Conservation (phyloP, 1,140 invertebrate species). For the Riptortus pedestris region DNA sequence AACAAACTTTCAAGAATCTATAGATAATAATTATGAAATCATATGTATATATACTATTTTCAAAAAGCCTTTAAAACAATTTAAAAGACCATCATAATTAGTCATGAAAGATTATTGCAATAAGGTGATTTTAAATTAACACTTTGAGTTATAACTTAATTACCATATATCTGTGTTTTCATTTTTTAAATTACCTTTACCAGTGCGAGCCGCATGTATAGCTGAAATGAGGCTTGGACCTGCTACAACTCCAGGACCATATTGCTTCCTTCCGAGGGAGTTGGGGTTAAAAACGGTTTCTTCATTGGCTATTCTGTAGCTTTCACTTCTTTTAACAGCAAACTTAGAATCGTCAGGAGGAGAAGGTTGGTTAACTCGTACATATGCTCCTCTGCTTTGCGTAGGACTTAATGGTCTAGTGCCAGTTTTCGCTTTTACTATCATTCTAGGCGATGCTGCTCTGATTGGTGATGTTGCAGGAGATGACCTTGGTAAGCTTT, state of each 20-base stretch:
- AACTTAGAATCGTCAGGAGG: slow-evolving; percentile 37
- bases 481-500: slow-evolving; percentile 18
- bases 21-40: too few relatives aligned
- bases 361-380: slow-evolving; percentile 30
- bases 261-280: slow-evolving; percentile 30
- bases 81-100: too few relatives aligned
- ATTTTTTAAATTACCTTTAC: slow-evolving; percentile 42
- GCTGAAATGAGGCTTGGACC: slow-evolving; percentile 31
- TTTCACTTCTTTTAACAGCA: slow-evolving; percentile 65
- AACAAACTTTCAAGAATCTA: too few relatives aligned
- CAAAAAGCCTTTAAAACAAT: too few relatives aligned
- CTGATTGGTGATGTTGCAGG: slow-evolving; percentile 21
- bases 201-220: slow-evolving; percentile 38
- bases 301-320: slow-evolving; percentile 69
- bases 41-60: too few relatives aligned
- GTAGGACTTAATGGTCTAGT: slow-evolving; percentile 25
- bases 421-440: slow-evolving; percentile 29
- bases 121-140: too few relatives aligned
- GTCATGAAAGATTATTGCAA: too few relatives aligned
- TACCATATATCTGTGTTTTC: slow-evolving; percentile 68
- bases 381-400: slow-evolving; percentile 31
- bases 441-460: slow-evolving; percentile 28
- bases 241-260: slow-evolving; percentile 30
- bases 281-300: slow-evolving; percentile 31
- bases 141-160: too few relatives aligned